A percentile compares a stretch with the other conserved stretches of the same genome.
These are phyloP conservation scores for Epinephelus moara DNA, from an alignment of 2,113 vertebrate species.

Conservation along the genomic window DNA sequence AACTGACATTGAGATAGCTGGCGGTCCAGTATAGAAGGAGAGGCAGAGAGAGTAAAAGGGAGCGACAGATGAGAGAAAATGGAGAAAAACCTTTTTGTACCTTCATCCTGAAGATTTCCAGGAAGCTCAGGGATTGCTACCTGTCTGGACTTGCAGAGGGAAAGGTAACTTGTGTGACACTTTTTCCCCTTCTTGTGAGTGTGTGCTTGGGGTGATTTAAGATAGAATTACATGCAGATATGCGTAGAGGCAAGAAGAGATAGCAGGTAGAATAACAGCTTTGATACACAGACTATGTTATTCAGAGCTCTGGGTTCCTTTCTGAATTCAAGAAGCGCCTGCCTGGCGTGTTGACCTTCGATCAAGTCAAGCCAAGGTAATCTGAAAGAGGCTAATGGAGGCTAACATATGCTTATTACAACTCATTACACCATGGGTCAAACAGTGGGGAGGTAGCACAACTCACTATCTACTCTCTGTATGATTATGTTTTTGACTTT, in stretches of 20 bases:
- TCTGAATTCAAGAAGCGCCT: slow-evolving; percentile 20
- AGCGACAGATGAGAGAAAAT: slow-evolving; percentile 66
- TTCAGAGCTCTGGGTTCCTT: not conserved
- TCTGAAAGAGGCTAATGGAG: slow-evolving; percentile 26
- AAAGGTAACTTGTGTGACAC: slow-evolving; percentile 68
- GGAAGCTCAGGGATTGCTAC: slow-evolving; percentile 76
- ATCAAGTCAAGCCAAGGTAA: slow-evolving; percentile 38
- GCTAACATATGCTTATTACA: slow-evolving; percentile 6
- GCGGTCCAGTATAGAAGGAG: not conserved
- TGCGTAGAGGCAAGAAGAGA: not conserved
- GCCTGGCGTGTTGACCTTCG: slow-evolving; percentile 49
- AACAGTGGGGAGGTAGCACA: not conserved
- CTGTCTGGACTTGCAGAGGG: slow-evolving; percentile 78
- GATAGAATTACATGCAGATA: slow-evolving; percentile 3
- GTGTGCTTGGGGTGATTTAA: slow-evolving; percentile 9
- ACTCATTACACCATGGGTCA: slow-evolving; percentile 22
- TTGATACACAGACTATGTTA: not conserved
- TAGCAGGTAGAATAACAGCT: slow-evolving; percentile 52
- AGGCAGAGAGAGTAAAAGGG: not conserved
- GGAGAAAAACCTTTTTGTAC: slow-evolving; percentile 35
- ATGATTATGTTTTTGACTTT: slow-evolving; percentile 4
- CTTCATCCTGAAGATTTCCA: slow-evolving; percentile 75
- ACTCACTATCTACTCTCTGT: not conserved
- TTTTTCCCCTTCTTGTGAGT: not conserved
- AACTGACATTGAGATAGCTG: not conserved